Percentiles rank a stretch among this genome's conserved stretches.
phyloP scores from a whole-genome alignment of 2,113 vertebrate genomes.

The Collichthys lucidus region DNA sequence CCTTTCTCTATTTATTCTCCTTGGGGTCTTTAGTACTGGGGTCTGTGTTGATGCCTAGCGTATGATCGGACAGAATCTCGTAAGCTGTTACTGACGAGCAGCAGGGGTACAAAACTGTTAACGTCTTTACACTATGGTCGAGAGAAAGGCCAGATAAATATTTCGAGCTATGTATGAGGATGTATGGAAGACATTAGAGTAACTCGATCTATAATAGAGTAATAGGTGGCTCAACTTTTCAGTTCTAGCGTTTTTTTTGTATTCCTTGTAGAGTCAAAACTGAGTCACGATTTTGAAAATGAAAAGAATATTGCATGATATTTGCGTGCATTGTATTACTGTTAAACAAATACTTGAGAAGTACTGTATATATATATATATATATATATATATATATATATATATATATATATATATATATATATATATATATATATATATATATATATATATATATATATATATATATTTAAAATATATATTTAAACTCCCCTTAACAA shows the following conservation, averaged over 20 bases:
- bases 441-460: neutral
- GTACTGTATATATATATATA: neutral
- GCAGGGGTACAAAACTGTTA: constrained; percentile 21
- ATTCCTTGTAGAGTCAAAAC: too few species aligned
- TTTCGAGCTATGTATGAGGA: neutral
- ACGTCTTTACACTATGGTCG: neutral
- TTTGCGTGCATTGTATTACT: neutral
- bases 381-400: neutral
- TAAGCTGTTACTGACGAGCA: constrained; percentile 63
- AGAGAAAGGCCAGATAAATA: constrained; percentile 18
- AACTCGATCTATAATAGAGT: neutral
- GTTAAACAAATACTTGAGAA: neutral
- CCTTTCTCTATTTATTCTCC: constrained; percentile 36
- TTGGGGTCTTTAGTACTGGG: constrained; percentile 3
- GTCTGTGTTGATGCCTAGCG: constrained; percentile 14
- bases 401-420: neutral
- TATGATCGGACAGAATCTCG: constrained; percentile 14
- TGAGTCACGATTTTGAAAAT: too few species aligned
- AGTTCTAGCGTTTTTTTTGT: too few species aligned
- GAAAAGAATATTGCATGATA: too few species aligned
- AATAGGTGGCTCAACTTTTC: neutral
- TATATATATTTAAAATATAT: neutral
- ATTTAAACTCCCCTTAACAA: neutral
- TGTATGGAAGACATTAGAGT: neutral
- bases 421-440: neutral